Evolutionary conservation across 30 jellyfish, hydroid and myxozoan genomes (phyloP), one percentile per base, ranked within the genome.

Genomic region (Hydra vulgaris): DNA sequence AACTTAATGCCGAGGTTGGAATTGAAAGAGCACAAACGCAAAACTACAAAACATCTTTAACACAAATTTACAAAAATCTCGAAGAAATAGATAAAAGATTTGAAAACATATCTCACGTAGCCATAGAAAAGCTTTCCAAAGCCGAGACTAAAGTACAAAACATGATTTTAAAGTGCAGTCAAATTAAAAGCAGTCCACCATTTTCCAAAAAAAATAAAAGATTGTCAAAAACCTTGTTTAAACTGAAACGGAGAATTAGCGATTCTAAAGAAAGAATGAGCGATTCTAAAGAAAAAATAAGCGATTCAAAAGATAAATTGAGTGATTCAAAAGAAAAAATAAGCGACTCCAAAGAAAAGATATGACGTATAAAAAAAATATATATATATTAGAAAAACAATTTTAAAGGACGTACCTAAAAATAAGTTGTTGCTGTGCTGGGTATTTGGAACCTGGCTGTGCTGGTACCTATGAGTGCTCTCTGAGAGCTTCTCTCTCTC

Each of bases 301-400:
- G 85, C 85, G 85, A 78, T 53, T 53, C 85, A 18, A 78, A 78
- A 53, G 18, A 80, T 15, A 54, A 80, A 23, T 8, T 78, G 81
- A 78, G 85, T 76, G 85, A 78, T 53, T 53, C 85, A 18, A 76
- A 76, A 16, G 84, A 76, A 26, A 76, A n/a, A n/a, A n/a, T n/a
- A n/a, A n/a, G n/a, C n/a, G n/a, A n/a, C n/a, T n/a, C n/a, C n/a
- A 40, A 40, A 40, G 61, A 40, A 40, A 40, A 40, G 61, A 3
- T 40, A 3, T 40, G 61, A 40, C 12, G 61, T 5, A 12, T 40
- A 12, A 40, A 40, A 40, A 40, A 12, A 3, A 40, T n/a, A n/a
- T n/a, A 40, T 40, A 40, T 40, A 40, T 40, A 40, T 3, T 3
- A 40, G 5, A 40, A 40, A 40, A 40, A 40, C 5, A 3, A 3